Evolutionary conservation across 2,113 vertebrate genomes (phyloP), one percentile per base, ranked within the genome.

Genomic region (Delphinapterus leucas): DNA sequence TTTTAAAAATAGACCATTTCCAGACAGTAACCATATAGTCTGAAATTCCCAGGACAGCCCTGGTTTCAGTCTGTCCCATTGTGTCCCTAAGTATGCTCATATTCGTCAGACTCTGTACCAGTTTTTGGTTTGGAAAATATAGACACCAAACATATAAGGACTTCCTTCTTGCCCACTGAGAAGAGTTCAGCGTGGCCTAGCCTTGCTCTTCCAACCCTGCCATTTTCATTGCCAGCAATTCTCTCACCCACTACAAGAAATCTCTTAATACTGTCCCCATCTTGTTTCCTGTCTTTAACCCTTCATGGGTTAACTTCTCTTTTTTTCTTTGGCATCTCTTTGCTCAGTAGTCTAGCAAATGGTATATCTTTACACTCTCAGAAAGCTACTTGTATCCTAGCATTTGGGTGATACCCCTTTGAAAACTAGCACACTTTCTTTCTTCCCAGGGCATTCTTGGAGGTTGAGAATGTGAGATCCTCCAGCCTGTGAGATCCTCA

Each of bases 1-100:
- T 94, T 96, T 97, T 94, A 67, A 91, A 89, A 96, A 86, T 76
- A 97, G 95, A 94, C 60, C 23, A 63, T 77, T 96, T 95, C 79
- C 55, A 88, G 93, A 65, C 41, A 68, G 71, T 85, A 92, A 71
- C 71, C 88, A 93, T 93, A 70, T 86, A 92, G 94, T 94, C 68
- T 82, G 61, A 60, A 93, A 92, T 94, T 96, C 73, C 93, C 84
- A 82, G 80, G 88, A 67, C 6, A 93, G 38, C 33, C 83, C 68
- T 94, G 55, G 85, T 94, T 96, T 96, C 31, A 79, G 55, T 90
- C 96, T 92, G 53, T 92, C 38, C 44, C 26, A 68, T 63, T 92
- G 17, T 90, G 20, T 95, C 67, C 44, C 11, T 77, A 95, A 96
- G 28, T 89, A 36, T 91, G 80, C 17, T 80, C 31, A 68, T 15